Evolutionary conservation across 2,888 invertebrate species (phyloP).

Genomic region (Polymixis flavicincta): DNA sequence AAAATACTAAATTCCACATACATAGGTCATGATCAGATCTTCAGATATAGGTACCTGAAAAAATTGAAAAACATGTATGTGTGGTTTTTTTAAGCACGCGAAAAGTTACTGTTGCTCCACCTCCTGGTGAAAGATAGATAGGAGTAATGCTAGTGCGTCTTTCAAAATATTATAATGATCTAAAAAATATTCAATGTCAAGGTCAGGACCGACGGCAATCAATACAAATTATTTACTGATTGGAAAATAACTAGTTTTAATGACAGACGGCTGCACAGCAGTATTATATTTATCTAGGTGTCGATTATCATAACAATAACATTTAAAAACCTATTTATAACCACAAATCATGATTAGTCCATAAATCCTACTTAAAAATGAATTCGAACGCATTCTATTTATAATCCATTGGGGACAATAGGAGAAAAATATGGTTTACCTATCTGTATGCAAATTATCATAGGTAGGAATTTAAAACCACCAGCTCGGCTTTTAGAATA

Average conservation of each 20-base stretch:
- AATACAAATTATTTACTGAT: slow-evolving; percentile 36
- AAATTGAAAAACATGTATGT: too few relatives aligned
- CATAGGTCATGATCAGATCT: not conserved
- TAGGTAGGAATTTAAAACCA: not conserved
- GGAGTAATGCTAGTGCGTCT: not conserved
- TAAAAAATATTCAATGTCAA: slow-evolving; percentile 51
- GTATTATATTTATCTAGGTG: not conserved
- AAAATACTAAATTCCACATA: not conserved
- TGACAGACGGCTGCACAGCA: not conserved
- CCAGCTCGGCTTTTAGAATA: not conserved
- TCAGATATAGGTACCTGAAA: too few relatives aligned
- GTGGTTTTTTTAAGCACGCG: too few relatives aligned
- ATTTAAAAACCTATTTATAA: not conserved
- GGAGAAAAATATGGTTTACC: not conserved
- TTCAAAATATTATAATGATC: slow-evolving; percentile 30
- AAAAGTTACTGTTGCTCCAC: not conserved
- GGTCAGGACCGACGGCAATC: slow-evolving; percentile 37
- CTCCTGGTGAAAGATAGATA: not conserved
- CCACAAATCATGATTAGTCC: not conserved
- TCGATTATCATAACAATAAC: not conserved
- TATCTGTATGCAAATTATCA: slow-evolving; percentile 7
- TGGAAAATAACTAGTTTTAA: slow-evolving; percentile 31
- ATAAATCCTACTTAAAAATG: not conserved
- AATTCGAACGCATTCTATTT: slow-evolving; percentile 11
- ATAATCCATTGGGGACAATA: too few relatives aligned